Conservation (phyloP, 2,888 invertebrate genomes). For the Amphipoea oculea region DNA sequence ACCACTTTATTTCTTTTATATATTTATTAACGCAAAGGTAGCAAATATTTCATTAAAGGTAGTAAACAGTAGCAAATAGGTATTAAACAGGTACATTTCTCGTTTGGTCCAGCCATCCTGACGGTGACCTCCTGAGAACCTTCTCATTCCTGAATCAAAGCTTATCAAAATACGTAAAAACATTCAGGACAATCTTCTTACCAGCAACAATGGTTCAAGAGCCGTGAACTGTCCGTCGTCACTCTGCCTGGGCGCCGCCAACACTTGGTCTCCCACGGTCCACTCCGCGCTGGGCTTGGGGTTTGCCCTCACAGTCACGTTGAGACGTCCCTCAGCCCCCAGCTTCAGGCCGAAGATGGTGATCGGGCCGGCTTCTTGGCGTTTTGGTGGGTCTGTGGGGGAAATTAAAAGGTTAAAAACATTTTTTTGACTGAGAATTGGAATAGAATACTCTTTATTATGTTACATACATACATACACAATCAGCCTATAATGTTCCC, state of each 20-base stretch:
- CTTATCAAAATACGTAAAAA: too few relatives aligned
- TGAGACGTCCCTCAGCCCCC: constrained; percentile 93
- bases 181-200: constrained; percentile 56
- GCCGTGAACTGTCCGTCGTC: constrained; percentile 73
- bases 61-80: too few relatives aligned
- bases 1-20: too few relatives aligned
- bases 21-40: too few relatives aligned
- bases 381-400: constrained; percentile 92
- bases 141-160: too few relatives aligned
- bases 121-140: too few relatives aligned
- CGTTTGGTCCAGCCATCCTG: too few relatives aligned
- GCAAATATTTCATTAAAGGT: too few relatives aligned
- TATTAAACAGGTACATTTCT: too few relatives aligned
- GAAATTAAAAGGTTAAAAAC: background rate
- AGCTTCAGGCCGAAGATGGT: constrained; percentile 94
- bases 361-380: constrained; percentile 86
- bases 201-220: constrained; percentile 77
- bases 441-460: too few relatives aligned
- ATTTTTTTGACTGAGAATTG: background rate
- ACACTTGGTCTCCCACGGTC: constrained; percentile 89
- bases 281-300: constrained; percentile 93
- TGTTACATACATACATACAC: too few relatives aligned
- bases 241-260: constrained; percentile 68
- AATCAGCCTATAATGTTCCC: too few relatives aligned
- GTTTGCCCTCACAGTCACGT: constrained; percentile 93